phyloP scores from a whole-genome alignment of 2,888 invertebrate species.

The Melanostoma mellinum region DNA sequence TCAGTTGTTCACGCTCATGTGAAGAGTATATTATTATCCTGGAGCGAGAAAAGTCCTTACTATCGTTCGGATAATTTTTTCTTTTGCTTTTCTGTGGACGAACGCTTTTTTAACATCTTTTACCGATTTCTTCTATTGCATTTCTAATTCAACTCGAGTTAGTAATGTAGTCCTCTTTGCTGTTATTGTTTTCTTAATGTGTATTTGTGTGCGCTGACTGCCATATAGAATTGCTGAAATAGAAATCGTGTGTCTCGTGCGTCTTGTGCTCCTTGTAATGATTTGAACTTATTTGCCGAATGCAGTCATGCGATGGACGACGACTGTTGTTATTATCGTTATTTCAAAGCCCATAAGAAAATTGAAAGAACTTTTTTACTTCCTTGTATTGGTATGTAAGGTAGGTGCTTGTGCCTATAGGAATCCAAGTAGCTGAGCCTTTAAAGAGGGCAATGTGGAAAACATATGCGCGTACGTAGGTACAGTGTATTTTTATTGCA shows the following conservation, averaged over 20 bases:
- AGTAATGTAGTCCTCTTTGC: conserved; percentile 23
- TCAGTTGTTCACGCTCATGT: conserved; percentile 71
- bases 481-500: conserved; percentile 61
- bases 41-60: conserved; percentile 43
- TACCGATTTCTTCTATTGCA: conserved; percentile 38
- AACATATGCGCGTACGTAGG: conserved; percentile 63
- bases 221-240: conserved; percentile 63
- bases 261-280: conserved; percentile 44
- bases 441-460: conserved; percentile 11
- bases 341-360: conserved; percentile 17
- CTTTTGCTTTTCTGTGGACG: neutral
- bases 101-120: conserved; percentile 18
- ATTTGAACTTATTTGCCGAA: conserved; percentile 70
- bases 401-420: no score
- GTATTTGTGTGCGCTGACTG: conserved; percentile 25
- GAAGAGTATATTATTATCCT: conserved; percentile 60
- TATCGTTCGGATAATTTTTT: conserved; percentile 42
- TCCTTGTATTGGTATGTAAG: no score
- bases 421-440: no score
- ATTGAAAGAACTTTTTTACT: neutral
- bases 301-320: conserved; percentile 68
- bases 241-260: conserved; percentile 19
- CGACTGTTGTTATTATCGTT: conserved; percentile 56
- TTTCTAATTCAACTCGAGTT: conserved; percentile 56
- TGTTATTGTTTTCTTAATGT: conserved; percentile 45